Evolutionary conservation across 2,113 vertebrate species (phyloP), one percentile per base, ranked within the genome.

Genomic region (Eulemur rufifrons): DNA sequence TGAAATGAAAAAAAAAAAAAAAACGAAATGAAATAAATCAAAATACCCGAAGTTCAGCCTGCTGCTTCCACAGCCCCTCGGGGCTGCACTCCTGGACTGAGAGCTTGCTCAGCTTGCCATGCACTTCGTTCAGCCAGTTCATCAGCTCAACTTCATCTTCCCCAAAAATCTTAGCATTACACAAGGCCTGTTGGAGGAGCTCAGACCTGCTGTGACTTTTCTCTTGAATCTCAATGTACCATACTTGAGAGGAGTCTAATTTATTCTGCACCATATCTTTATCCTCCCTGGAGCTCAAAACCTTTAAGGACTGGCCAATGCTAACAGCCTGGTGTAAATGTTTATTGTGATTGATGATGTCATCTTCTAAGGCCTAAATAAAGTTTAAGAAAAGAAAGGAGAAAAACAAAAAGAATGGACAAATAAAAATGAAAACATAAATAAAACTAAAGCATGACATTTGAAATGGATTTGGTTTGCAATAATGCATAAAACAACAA

Each of bases 111-210:
- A 99, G 98, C 96, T 98, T 99, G 89, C 98, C 97, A 97, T 99
- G 99, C 52, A 98, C 98, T 98, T 99, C 99, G 47, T 98, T 99
- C 96, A 99, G 99, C 99, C 99, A 99, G 98, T 99, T 99, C 99
- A 99, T 99, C 98, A 99, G 97, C 82, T 99, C 99, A 98, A 99
- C 99, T 98, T 99, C 99, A 0, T 99, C 99, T 96, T 99, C 99
- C 92, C 99, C 99, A 97, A 99, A 99, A 98, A 99, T 99, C 98
- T 99, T 99, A 96, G 99, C 99, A 96, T 99, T 99, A 94, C 99
- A 99, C 98, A 99, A 98, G 80, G 99, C 99, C 98, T 99, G 99
- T 95, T 99, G 99, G 94, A 99, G 99, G 97, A 99, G 99, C 98
- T 99, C 99, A 45, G 99, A 99, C 98, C 99, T 99, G 98, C 98